phyloP scores from a whole-genome alignment of 2,797 vertebrate genomes.

The Notolepis coatsorum region DNA sequence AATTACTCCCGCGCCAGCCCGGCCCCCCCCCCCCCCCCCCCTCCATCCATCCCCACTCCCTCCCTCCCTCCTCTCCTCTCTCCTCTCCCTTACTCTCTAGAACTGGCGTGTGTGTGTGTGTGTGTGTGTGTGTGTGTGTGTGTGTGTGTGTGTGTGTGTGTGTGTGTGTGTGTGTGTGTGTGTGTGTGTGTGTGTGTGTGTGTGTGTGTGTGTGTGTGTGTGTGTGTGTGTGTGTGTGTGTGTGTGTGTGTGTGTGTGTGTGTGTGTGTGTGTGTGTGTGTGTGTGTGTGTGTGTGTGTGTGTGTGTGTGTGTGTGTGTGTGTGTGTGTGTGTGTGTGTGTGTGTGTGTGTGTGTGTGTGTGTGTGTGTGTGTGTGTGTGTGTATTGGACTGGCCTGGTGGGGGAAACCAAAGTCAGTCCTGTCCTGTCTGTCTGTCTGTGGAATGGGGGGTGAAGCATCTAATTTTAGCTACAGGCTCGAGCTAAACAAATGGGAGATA shows the following conservation, averaged over 20 bases:
- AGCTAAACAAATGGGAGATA: conserved; percentile 83
- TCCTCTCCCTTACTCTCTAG: conserved; percentile 48
- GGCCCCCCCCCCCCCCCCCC: conserved; percentile 62
- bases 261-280: neutral
- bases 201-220: too few species aligned
- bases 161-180: neutral
- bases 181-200: too few species aligned
- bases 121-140: neutral
- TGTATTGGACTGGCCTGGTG: conserved; percentile 59
- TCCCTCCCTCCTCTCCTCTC: conserved; percentile 60
- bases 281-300: neutral
- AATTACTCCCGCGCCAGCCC: conserved; percentile 92
- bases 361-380: conserved; percentile 15
- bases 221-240: too few species aligned
- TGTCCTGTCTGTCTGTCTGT: conserved; percentile 68
- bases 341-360: too few species aligned
- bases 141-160: neutral
- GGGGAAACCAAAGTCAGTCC: conserved; percentile 87
- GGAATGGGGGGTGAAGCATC: conserved; percentile 86
- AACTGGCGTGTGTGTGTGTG: conserved; percentile 17
- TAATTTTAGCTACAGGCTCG: conserved; percentile 89
- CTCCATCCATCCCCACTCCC: neutral
- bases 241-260: conserved; percentile 18
- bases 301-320: neutral
- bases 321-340: too few species aligned